A percentile compares a stretch with the other conserved stretches of the same genome.
These are phyloP conservation scores for Lasioglossum morio DNA, from an alignment of 2,888 invertebrate genomes.

Conservation along the genomic window DNA sequence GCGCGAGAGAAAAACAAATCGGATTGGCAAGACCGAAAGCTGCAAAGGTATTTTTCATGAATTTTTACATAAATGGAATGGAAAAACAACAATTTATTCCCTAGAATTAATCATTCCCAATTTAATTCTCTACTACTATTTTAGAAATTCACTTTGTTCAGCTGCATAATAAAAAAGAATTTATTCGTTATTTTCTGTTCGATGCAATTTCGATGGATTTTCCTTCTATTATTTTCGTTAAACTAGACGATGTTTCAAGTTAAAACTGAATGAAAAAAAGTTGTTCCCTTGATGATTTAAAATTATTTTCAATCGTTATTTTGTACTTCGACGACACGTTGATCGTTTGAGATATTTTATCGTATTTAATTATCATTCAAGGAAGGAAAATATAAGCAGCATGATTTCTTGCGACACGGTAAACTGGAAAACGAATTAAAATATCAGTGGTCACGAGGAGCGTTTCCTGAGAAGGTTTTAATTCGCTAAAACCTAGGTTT, in stretches of 20 bases:
- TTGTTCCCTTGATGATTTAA: too few relatives aligned
- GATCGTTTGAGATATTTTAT: too few relatives aligned
- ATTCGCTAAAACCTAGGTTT: conserved; percentile 49
- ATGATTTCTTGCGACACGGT: not conserved
- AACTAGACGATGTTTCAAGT: too few relatives aligned
- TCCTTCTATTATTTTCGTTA: too few relatives aligned
- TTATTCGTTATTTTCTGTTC: not conserved
- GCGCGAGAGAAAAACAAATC: not conserved
- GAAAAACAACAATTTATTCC: not conserved
- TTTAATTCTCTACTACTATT: not conserved
- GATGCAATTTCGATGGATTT: not conserved
- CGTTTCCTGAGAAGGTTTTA: conserved; percentile 39
- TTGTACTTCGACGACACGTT: too few relatives aligned
- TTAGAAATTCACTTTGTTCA: not conserved
- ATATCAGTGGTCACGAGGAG: conserved; percentile 11
- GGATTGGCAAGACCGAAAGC: not conserved
- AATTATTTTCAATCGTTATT: not conserved
- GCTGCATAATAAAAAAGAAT: not conserved
- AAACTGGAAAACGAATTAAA: not conserved
- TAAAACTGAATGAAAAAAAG: too few relatives aligned
- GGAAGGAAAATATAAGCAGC: not conserved
- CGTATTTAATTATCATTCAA: not conserved
- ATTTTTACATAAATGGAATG: not conserved
- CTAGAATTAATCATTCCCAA: not conserved
- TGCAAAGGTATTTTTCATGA: not conserved